phyloP scores from a whole-genome alignment of 2,888 invertebrate species.

The Rhodophaea formosa region DNA sequence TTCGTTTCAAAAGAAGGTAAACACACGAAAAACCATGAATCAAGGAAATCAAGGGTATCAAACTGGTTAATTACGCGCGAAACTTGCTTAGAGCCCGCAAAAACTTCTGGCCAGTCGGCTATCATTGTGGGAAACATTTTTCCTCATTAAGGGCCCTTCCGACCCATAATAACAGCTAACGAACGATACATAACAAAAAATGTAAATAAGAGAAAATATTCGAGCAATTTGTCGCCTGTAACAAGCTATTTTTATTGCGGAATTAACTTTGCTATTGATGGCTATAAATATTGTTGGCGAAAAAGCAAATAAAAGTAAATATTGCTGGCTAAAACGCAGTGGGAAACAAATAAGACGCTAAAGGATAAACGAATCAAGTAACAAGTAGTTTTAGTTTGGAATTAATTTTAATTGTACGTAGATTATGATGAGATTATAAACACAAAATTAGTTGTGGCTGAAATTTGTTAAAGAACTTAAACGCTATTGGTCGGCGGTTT shows the following conservation, averaged over 20 bases:
- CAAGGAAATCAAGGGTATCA: conserved; percentile 48
- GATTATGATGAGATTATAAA: too few species aligned
- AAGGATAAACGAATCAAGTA: too few species aligned
- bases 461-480: too few species aligned
- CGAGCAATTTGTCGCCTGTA: conserved; percentile 15
- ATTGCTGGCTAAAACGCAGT: too few species aligned
- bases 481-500: too few species aligned
- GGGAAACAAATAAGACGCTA: too few species aligned
- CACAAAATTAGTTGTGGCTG: too few species aligned
- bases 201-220: conserved; percentile 14
- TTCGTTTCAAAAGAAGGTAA: conserved; percentile 2
- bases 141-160: conserved; percentile 57
- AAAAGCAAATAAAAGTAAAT: too few species aligned
- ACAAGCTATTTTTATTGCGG: conserved; percentile 19
- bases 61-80: conserved; percentile 53
- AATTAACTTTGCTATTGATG: conserved; percentile 3
- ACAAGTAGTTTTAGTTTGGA: too few species aligned
- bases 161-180: conserved; percentile 51
- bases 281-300: neutral
- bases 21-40: conserved; percentile 38
- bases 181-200: conserved; percentile 45
- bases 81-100: conserved; percentile 46
- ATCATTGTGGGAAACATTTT: conserved; percentile 54
- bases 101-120: conserved; percentile 48
- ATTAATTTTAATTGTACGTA: too few species aligned